Evolutionary conservation across 2,113 vertebrate genomes (phyloP).

Genomic region (Thalassarche chlororhynchos): DNA sequence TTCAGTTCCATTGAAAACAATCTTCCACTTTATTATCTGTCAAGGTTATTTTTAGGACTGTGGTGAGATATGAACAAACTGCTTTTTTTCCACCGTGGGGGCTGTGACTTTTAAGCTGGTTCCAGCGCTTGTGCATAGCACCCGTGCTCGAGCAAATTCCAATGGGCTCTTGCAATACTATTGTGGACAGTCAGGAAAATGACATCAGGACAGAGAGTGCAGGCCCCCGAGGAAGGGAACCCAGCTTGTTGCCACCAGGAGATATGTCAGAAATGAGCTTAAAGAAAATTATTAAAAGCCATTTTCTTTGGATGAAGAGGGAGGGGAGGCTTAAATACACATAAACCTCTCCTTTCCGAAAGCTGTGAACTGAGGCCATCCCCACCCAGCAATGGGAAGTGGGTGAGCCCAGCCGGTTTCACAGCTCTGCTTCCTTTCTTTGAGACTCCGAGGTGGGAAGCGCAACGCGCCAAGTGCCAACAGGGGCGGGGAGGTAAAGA

Average conservation of each 20-base stretch:
- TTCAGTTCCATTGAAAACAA: slow-evolving; percentile 46
- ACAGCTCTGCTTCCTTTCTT: slow-evolving; percentile 59
- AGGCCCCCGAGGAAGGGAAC: background rate
- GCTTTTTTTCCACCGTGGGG: background rate
- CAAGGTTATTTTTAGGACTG: slow-evolving; percentile 45
- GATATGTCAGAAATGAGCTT: background rate
- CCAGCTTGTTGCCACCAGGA: background rate
- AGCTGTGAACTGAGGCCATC: background rate
- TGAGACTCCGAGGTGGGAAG: slow-evolving; percentile 41
- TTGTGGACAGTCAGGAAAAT: background rate
- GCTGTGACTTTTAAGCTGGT: background rate
- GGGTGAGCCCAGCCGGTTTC: slow-evolving; percentile 10
- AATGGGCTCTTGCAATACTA: background rate
- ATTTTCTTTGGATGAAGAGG: background rate
- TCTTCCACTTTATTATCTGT: slow-evolving; percentile 38
- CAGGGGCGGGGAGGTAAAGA: background rate
- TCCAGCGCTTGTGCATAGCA: slow-evolving; percentile 22
- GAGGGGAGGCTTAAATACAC: background rate
- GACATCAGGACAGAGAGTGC: background rate
- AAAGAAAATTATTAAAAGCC: background rate
- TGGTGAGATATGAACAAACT: slow-evolving; percentile 32
- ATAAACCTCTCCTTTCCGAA: background rate
- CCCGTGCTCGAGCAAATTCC: slow-evolving; percentile 16
- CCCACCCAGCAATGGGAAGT: slow-evolving; percentile 55
- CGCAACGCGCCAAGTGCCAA: background rate